These are phyloP conservation scores for Ericerus pela DNA, from an alignment of 1,140 invertebrate genomes.

Conservation along the genomic window DNA sequence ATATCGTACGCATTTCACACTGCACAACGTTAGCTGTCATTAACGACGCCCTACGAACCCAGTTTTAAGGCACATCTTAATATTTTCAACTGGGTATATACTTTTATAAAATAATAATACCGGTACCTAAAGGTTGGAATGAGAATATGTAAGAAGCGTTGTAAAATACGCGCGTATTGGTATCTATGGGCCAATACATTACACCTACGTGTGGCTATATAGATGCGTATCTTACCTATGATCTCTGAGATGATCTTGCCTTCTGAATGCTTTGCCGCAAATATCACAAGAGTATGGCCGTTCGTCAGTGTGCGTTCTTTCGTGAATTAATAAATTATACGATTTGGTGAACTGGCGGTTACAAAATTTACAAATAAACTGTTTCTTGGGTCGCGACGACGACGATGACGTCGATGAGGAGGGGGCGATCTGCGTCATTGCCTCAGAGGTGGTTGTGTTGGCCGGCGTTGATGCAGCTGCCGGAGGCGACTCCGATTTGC, in stretches of 20 bases:
- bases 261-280: conserved; percentile 61
- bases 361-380: conserved; percentile 85
- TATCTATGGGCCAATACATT: too few relatives aligned
- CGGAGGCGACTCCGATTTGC: not conserved
- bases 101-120: too few relatives aligned
- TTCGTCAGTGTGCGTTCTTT: conserved; percentile 94
- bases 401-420: conserved; percentile 22
- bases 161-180: too few relatives aligned
- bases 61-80: too few relatives aligned
- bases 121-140: too few relatives aligned
- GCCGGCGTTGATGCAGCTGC: conserved; percentile 24
- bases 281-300: conserved; percentile 95
- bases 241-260: conserved; percentile 36
- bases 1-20: too few relatives aligned
- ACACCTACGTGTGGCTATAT: too few relatives aligned
- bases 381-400: conserved; percentile 46
- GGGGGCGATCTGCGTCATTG: conserved; percentile 25
- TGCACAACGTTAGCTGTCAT: too few relatives aligned
- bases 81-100: too few relatives aligned
- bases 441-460: conserved; percentile 31
- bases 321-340: conserved; percentile 94
- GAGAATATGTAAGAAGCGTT: too few relatives aligned
- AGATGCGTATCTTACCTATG: conserved; percentile 36
- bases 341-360: conserved; percentile 94
- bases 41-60: too few relatives aligned